Percentiles rank a stretch among this genome's conserved stretches.
Evolutionary conservation across 2,797 vertebrate genomes (phyloP).

Genomic region (Gobionotothen gibberifrons): DNA sequence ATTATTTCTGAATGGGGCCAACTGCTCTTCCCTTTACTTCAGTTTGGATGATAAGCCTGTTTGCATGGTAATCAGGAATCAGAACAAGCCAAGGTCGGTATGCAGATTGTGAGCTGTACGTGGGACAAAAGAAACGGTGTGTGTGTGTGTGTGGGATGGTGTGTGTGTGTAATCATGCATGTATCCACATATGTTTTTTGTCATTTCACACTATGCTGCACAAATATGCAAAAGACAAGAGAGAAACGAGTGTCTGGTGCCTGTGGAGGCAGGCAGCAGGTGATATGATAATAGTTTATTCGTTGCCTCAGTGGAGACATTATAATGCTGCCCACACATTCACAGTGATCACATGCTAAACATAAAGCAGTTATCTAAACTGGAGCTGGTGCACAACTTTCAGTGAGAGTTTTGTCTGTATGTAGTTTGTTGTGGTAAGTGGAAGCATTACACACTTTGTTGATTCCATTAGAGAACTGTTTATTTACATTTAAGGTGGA

Average conservation of each 20-base stretch:
- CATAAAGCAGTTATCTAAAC: conserved; percentile 42
- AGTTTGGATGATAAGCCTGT: conserved; percentile 65
- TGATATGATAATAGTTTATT: conserved; percentile 33
- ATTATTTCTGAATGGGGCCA: conserved; percentile 60
- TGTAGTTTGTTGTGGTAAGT: not conserved
- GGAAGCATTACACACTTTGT: not conserved
- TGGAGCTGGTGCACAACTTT: conserved; percentile 29
- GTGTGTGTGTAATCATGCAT: not conserved
- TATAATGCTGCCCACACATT: conserved; percentile 52
- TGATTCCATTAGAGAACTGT: not conserved
- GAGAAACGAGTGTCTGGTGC: not conserved
- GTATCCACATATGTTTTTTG: conserved; percentile 1
- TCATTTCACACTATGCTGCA: conserved; percentile 4
- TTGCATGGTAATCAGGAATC: conserved; percentile 68
- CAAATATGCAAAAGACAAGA: not conserved
- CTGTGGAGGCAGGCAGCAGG: conserved; percentile 26
- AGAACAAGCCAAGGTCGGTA: conserved; percentile 69
- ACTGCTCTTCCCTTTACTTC: conserved; percentile 61
- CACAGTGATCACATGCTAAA: conserved; percentile 45
- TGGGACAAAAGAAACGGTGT: conserved; percentile 16
- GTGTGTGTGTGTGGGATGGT: not conserved
- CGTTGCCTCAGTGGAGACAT: conserved; percentile 34
- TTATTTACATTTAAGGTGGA: not conserved
- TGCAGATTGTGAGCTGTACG: conserved; percentile 36
- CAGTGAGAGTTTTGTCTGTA: conserved; percentile 17